These are phyloP conservation scores for Hoplodrina blanda DNA, from an alignment of 2,888 invertebrate species.

Conservation along the genomic window DNA sequence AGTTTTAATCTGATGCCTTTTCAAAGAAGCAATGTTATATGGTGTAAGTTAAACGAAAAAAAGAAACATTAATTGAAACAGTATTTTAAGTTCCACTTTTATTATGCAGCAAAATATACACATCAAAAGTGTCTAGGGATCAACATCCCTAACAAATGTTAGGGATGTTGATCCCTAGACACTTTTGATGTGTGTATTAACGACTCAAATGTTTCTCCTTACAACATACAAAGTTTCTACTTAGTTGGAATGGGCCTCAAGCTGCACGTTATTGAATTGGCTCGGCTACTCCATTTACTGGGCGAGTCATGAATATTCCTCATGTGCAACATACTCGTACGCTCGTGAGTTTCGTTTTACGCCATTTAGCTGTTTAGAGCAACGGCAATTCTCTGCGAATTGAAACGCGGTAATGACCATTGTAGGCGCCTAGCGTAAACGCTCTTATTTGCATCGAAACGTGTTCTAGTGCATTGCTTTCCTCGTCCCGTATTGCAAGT, in stretches of 20 bases:
- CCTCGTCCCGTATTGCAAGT: constrained; percentile 67
- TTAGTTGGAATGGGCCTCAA: constrained; percentile 64
- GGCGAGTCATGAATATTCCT: constrained; percentile 82
- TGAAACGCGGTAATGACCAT: constrained; percentile 87
- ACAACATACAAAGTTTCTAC: constrained; percentile 48
- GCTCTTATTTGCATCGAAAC: constrained; percentile 86
- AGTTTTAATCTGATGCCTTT: not conserved
- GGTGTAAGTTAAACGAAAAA: constrained; percentile 3
- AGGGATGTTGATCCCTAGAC: too few species aligned
- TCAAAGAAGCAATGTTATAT: constrained; percentile 10
- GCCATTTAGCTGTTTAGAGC: constrained; percentile 83
- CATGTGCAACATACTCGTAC: constrained; percentile 76
- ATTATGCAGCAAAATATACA: constrained; percentile 29
- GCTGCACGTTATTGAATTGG: constrained; percentile 68
- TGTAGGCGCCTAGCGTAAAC: constrained; percentile 83
- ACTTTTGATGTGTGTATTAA: too few species aligned
- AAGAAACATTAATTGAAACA: constrained; percentile 18
- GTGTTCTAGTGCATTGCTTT: constrained; percentile 80
- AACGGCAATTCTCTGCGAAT: constrained; percentile 79
- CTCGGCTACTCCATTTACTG: constrained; percentile 75
- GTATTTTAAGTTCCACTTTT: constrained; percentile 28
- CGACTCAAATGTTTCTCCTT: constrained; percentile 32
- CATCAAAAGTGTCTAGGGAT: too few species aligned
- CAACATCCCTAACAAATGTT: too few species aligned
- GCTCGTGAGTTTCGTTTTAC: constrained; percentile 80